Base-by-base conservation (phyloP, 2,797 vertebrate genomes). In the Melanotaenia pygmaea region DNA sequence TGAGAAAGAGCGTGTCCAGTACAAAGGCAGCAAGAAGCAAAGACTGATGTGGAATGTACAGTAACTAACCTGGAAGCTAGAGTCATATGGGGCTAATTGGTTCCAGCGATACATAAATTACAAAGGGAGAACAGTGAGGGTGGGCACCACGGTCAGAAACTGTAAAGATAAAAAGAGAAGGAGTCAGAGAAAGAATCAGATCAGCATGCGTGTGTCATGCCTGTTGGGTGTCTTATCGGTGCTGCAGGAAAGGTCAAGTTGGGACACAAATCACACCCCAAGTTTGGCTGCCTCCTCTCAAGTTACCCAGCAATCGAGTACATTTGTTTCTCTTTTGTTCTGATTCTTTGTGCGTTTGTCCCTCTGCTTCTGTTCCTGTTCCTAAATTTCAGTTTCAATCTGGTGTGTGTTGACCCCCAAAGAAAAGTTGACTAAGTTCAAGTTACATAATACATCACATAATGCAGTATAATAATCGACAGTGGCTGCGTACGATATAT, bases 41-140 rank as follows among this genome's bases (percentile, higher is more conserved):
- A 84, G 86, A 88, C 51, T 76, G 83, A 88, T 88, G 88, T 85
- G 87, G 89, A 90, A 91, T 91, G 84, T 82, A n/a, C n/a, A n/a
- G n/a, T n/a, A 76, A 85, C 73, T 66, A 80, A 86, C 83, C 85
- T 86, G 79, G 83, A 81, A 83, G 80, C 72, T 38, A 38, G 74
- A 91, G 86, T 86, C 87, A 76, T 82, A 75, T 68, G 82, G 69
- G 72, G 64, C 69, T 89, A 88, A 90, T 89, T 22, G 63, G 84
- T 88, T 90, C 85, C 82, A 88, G 88, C 24, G 34, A 83, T 65
- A 71, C 83, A 84, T 86, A 82, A 82, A 88, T 87, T 81, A 85
- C 84, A 76, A 79, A 60, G 75, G 32, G 70, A 62, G 51, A 80
- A 67, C 64, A 26, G 74, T n/a, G 60, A 79, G 64, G 84, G 80